phyloP scores from a whole-genome alignment of 2,888 invertebrate species.

The Amiota minor region DNA sequence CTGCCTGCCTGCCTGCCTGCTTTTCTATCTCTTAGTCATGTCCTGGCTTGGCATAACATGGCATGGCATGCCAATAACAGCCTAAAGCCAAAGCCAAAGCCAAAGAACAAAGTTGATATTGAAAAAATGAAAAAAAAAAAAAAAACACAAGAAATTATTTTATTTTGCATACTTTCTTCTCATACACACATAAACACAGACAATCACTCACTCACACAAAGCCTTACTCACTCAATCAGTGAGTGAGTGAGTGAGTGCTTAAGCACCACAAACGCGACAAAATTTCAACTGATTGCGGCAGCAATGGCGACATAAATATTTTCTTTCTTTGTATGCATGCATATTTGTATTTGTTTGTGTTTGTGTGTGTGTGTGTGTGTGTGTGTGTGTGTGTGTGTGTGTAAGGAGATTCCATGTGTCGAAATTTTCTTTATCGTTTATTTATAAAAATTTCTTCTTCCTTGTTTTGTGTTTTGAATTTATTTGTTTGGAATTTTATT shows the following conservation, averaged over 20 bases:
- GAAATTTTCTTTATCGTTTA: not conserved
- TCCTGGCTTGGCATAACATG: too few relatives aligned
- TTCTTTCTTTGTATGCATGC: too few relatives aligned
- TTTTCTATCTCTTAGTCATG: too few relatives aligned
- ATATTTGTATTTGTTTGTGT: too few relatives aligned
- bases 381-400: not conserved
- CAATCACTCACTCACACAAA: not conserved
- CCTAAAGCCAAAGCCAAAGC: not conserved
- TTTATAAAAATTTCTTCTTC: not conserved
- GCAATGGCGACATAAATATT: slow-evolving; percentile 15
- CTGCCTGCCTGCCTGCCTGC: not conserved
- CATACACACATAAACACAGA: not conserved
- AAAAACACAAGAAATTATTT: slow-evolving; percentile 20
- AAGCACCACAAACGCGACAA: not conserved
- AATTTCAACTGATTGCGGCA: slow-evolving; percentile 23
- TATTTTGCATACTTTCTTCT: not conserved
- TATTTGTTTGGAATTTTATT: not conserved
- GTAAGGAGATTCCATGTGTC: not conserved
- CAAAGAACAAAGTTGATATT: not conserved
- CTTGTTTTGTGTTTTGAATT: not conserved
- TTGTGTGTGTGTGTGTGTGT: not conserved
- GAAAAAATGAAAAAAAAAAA: slow-evolving; percentile 32
- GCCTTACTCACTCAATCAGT: not conserved
- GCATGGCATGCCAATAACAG: too few relatives aligned
- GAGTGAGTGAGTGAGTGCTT: too few relatives aligned